Base-by-base conservation (phyloP, 1,140 invertebrate genomes). In the Lepidotrigona ventralis region DNA sequence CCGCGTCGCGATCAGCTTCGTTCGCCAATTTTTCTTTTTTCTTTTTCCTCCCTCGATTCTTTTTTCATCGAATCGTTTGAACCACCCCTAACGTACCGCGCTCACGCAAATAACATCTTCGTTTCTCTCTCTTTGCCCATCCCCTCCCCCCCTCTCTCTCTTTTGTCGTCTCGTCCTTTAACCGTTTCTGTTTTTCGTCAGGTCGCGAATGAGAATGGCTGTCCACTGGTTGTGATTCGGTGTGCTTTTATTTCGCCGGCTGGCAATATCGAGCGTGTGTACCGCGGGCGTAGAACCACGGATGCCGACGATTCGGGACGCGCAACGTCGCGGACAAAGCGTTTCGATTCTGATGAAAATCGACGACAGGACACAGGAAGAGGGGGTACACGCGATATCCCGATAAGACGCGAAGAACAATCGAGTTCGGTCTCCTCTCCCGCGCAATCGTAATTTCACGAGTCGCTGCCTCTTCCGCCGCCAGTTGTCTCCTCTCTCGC, bases 41-140 rank as follows among this genome's bases (percentile, higher is more conserved):
- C 0, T 15, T 68, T 69, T 53, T 26, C 11, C 17, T 5, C 9
- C 6, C 39, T 46, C 39, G 54, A 2, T 17, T 33, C 66, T 39
- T 68, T 68, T 39, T 54, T 46, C 39, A 5, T 15, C 21, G 19
- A 33, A 2, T 14, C 56, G 29, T 75, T 75, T 75, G 73, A 58
- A 73, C 19, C 26, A 46, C 14, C 71, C 11, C 53, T 56, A 51
- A 74, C 54, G 29, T 58, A 5, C 69, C 69, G 2, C 39, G 2
- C 39, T 26, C 51, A 56, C 71, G 54, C 72, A 74, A 74, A 74
- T 74, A 74, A 74, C 73, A 76, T 76, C 56, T 71, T 51, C 51
- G 69, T 70, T 60, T 4, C 54, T 33, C 56, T 60, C 8, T 12
- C 51, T 33, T 26, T 26, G n/a, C 46, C 6, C 17, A 11, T 15